Evolutionary conservation across 2,888 invertebrate species (phyloP).

Genomic region (Rhingia campestris): DNA sequence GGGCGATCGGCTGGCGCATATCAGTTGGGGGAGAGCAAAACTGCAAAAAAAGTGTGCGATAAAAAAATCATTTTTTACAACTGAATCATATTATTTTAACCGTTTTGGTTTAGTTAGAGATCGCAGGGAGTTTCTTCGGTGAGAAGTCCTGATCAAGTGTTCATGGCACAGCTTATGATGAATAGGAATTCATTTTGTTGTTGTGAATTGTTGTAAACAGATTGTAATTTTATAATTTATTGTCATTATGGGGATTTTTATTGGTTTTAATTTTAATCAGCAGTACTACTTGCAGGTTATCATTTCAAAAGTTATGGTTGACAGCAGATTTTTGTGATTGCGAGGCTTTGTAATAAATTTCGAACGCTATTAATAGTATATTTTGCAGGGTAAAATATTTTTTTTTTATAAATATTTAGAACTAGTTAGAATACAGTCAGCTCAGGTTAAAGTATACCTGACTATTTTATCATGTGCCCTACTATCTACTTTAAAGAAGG

Average conservation of each 20-base stretch:
- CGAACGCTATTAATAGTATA: no score
- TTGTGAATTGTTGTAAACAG: conserved; percentile 8
- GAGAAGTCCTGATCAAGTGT: background rate
- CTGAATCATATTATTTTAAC: conserved; percentile 27
- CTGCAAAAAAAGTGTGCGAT: conserved; percentile 47
- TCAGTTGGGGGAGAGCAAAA: conserved; percentile 18
- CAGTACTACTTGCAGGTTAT: background rate
- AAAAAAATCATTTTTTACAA: conserved; percentile 34
- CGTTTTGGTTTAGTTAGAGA: conserved; percentile 14
- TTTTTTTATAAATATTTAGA: no score
- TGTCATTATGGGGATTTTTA: background rate
- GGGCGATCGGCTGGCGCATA: conserved; percentile 43
- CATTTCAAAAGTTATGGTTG: background rate
- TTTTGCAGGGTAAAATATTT: no score
- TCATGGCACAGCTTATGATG: conserved; percentile 5
- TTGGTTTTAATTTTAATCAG: conserved; percentile 2
- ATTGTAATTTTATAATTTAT: conserved; percentile 11
- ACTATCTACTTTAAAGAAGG: no score
- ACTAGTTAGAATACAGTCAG: no score
- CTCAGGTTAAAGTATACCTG: no score
- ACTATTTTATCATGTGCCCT: no score
- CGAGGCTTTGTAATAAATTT: no score
- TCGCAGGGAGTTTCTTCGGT: conserved; percentile 28
- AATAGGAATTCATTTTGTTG: background rate
- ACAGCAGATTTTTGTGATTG: no score